These are phyloP conservation scores for Plebejus melissa DNA, from an alignment of 2,888 invertebrate species.

Conservation along the genomic window DNA sequence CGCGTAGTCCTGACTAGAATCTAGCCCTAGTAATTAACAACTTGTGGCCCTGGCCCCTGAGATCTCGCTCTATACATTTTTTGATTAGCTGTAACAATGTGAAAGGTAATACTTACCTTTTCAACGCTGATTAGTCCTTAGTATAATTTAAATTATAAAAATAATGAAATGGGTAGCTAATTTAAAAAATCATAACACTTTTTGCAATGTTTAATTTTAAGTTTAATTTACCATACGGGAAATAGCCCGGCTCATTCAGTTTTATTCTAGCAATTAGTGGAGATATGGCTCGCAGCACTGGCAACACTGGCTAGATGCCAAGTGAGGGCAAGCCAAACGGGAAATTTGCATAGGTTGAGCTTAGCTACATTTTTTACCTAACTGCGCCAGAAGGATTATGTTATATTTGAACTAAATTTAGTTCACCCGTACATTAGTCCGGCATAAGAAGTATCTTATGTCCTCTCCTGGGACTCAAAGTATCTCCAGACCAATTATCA, in stretches of 20 bases:
- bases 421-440: too few species aligned
- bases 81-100: too few species aligned
- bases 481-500: too few species aligned
- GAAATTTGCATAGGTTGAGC: neutral
- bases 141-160: too few species aligned
- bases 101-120: too few species aligned
- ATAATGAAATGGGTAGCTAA: neutral
- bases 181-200: neutral
- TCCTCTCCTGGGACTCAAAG: too few species aligned
- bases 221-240: neutral
- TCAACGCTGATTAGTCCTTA: too few species aligned
- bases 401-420: neutral
- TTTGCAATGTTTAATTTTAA: neutral
- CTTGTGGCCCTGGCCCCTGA: too few species aligned
- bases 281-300: neutral
- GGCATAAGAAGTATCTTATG: too few species aligned
- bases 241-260: neutral
- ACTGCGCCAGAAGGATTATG: neutral
- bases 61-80: too few species aligned
- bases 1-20: too few species aligned
- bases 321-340: neutral
- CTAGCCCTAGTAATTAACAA: too few species aligned
- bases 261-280: neutral
- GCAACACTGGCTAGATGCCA: neutral
- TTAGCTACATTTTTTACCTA: neutral